Evolutionary conservation across 2,888 invertebrate species (phyloP).

Genomic region (Labia minor): DNA sequence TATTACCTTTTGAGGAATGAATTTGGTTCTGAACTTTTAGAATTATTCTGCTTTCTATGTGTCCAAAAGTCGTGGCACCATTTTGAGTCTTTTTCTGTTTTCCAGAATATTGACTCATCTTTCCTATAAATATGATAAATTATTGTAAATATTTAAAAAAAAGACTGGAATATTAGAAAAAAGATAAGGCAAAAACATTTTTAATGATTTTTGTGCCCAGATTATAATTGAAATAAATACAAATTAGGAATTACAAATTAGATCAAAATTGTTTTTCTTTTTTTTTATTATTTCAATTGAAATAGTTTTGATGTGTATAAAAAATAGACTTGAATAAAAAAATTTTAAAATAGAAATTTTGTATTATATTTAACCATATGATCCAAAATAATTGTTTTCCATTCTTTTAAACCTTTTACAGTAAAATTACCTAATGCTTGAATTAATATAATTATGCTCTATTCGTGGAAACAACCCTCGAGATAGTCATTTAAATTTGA

Average conservation of each 20-base stretch:
- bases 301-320: conserved; percentile 5
- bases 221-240: background rate
- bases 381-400: too few relatives aligned
- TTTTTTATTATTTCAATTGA: background rate
- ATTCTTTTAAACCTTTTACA: too few relatives aligned
- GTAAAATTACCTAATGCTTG: too few relatives aligned
- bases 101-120: background rate
- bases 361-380: too few relatives aligned
- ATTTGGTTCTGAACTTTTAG: conserved; percentile 7
- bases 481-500: too few relatives aligned
- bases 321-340: conserved; percentile 13
- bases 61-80: background rate
- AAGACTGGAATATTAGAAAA: conserved; percentile 3
- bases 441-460: too few relatives aligned
- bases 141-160: conserved; percentile 3
- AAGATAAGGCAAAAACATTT: background rate
- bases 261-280: conserved; percentile 1
- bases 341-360: background rate
- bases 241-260: background rate
- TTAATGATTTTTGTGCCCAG: background rate
- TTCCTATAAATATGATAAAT: background rate
- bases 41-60: background rate
- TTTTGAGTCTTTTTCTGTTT: background rate
- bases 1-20: background rate
- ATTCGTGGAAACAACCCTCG: too few relatives aligned